Evolutionary conservation across 2,113 vertebrate genomes (phyloP), one percentile per base, ranked within the genome.

Genomic region (Pteropus alecto): DNA sequence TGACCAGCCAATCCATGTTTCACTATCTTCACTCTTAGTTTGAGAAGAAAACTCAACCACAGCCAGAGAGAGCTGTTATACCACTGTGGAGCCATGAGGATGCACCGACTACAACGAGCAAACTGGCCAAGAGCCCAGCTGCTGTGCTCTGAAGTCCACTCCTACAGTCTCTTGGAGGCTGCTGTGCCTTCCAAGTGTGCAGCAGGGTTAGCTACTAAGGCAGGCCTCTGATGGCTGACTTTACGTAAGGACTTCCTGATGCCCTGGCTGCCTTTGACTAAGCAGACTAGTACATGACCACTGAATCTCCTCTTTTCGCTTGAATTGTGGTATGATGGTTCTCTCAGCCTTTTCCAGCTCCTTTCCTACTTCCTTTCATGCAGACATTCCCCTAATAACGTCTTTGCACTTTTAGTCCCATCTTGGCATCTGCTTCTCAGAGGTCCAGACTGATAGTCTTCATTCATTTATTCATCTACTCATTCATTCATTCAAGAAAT

Each of bases 151-250:
- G 43, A 28, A 61, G 58, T 7, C 35, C 30, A 58, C 7, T 7
- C 30, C 63, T n/a, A 14, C 6, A 4, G 67, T 63, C 58, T 46
- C 81, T 46, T 33, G 6, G 35, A 43, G 35, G 51, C 76, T 43
- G 3, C 9, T 14, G 5, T 0, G 10, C 41, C 43, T 19, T n/a
- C 46, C 11, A 9, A 6, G 28, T 41, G 33, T 7, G 0, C 38
- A 46, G 60, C 8, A 60, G 21, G 14, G 26, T 38, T 5, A 24
- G 18, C n/a, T 7, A 24, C 0, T 7, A 30, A 46, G 16, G 18
- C 63, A 38, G 82, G 63, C 3, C 38, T 48, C 8, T 0, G 6
- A 43, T 0, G 28, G 73, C 63, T 43, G 9, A 21, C 71, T 68
- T 67, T 61, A 60, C 58, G 24, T 24, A 46, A 56, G n/a, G 35